Percentiles rank a stretch among this genome's conserved stretches.
Conservation (phyloP, 2,888 invertebrate species). For the Nymphalis c-album region DNA sequence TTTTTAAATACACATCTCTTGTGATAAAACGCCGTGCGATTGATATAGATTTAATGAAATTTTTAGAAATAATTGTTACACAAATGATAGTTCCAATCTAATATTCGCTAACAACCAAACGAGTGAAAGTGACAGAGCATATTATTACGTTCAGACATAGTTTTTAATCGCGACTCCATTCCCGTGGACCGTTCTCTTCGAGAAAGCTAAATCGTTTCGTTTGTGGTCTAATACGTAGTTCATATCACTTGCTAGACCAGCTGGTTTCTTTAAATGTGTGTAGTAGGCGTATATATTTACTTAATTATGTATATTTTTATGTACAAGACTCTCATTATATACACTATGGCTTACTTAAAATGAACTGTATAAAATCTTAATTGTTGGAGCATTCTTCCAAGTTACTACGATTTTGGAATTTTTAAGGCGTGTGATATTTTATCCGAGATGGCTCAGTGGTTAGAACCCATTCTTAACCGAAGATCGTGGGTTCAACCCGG, state of each 20-base stretch:
- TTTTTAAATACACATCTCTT: too few species aligned
- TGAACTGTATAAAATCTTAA: too few species aligned
- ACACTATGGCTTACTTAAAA: too few species aligned
- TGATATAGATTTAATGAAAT: background rate
- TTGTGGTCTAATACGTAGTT: background rate
- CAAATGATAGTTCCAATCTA: background rate
- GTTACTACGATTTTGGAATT: too few species aligned
- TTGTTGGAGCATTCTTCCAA: too few species aligned
- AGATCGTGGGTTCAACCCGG: too few species aligned
- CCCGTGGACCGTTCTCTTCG: slow-evolving; percentile 1
- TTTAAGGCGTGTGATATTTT: too few species aligned
- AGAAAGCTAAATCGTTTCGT: slow-evolving; percentile 5
- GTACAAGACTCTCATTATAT: background rate
- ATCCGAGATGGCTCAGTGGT: too few species aligned
- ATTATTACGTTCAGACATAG: slow-evolving; percentile 7
- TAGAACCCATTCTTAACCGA: too few species aligned
- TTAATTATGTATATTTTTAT: background rate
- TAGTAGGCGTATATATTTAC: background rate
- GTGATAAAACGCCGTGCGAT: background rate
- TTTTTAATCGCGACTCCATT: slow-evolving; percentile 5
- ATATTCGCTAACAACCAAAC: background rate
- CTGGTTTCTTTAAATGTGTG: background rate
- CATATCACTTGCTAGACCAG: background rate
- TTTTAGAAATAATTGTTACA: background rate
- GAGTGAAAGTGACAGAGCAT: slow-evolving; percentile 13